A percentile compares a stretch with the other conserved stretches of the same genome.
Evolutionary conservation across 2,113 vertebrate species (phyloP).

Genomic region (Lophochroa leadbeateri): DNA sequence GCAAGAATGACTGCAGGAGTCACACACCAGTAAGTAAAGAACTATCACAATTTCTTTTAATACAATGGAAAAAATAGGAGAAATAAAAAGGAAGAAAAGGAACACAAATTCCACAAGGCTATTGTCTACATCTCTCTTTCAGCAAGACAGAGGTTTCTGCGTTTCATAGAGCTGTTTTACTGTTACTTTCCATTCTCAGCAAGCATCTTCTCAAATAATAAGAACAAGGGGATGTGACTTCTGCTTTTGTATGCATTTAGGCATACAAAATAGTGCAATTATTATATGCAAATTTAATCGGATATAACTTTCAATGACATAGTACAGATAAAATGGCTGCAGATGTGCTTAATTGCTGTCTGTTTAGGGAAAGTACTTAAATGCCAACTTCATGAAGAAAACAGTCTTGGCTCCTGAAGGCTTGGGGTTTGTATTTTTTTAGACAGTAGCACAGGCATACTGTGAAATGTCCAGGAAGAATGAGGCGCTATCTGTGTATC

Average conservation of each 20-base stretch:
- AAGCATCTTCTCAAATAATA: neutral
- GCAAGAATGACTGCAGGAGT: slow-evolving; percentile 97
- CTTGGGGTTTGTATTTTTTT: neutral
- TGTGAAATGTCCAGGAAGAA: slow-evolving; percentile 14
- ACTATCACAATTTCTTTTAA: neutral
- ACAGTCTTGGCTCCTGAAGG: neutral
- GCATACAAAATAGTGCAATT: neutral
- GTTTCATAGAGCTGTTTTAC: neutral
- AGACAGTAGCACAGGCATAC: neutral
- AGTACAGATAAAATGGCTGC: neutral
- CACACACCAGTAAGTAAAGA: slow-evolving; percentile 87
- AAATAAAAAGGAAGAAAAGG: neutral
- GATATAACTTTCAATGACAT: neutral
- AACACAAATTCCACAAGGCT: neutral
- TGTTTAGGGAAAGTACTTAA: neutral
- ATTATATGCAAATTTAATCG: neutral
- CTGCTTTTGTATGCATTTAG: neutral
- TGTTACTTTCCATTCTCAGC: neutral
- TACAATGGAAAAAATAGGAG: neutral
- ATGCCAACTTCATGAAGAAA: neutral
- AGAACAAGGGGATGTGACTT: neutral
- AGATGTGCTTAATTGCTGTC: neutral
- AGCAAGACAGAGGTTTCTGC: neutral
- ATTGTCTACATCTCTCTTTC: neutral
- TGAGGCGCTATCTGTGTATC: neutral